phyloP scores from a whole-genome alignment of 1,140 invertebrate species.

The Zaprionus taronus region DNA sequence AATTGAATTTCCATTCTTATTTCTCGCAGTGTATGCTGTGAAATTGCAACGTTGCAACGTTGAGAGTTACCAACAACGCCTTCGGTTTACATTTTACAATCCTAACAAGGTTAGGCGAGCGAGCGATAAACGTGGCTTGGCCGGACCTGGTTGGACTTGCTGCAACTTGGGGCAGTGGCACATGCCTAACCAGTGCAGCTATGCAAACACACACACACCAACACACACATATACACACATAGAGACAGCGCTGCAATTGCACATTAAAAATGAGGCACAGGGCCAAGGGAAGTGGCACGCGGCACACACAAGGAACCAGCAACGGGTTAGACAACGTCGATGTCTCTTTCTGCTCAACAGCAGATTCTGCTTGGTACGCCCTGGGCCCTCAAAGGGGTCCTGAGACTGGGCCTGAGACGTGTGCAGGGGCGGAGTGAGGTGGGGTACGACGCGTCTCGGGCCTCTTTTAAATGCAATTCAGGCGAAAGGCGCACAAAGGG shows the following conservation, averaged over 20 bases:
- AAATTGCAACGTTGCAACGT: constrained; percentile 1
- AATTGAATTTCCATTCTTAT: not conserved
- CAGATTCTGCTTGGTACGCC: constrained; percentile 70
- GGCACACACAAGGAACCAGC: not conserved
- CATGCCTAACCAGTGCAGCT: constrained; percentile 71
- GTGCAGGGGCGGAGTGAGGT: too few species aligned
- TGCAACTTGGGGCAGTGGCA: constrained; percentile 55
- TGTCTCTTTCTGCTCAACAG: constrained; percentile 66
- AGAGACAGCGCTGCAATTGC: constrained; percentile 44
- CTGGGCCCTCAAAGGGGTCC: constrained; percentile 12
- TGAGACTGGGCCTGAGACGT: not conserved
- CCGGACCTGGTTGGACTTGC: constrained; percentile 16
- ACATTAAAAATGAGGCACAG: constrained; percentile 78
- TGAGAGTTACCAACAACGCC: constrained; percentile 67
- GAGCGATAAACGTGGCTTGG: constrained; percentile 69
- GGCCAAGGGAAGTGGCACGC: constrained; percentile 15
- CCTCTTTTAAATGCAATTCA: constrained; percentile 75
- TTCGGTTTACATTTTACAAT: constrained; percentile 82
- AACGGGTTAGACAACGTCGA: constrained; percentile 49
- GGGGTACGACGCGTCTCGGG: constrained; percentile 14
- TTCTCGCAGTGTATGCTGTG: not conserved
- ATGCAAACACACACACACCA: constrained; percentile 66
- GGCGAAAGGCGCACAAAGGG: constrained; percentile 82
- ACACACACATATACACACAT: constrained; percentile 56
- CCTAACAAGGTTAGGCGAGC: constrained; percentile 77